Percentiles rank a stretch among this genome's conserved stretches.
Conservation (phyloP, 2,888 invertebrate genomes). For the Gymnosoma rotundatum region DNA sequence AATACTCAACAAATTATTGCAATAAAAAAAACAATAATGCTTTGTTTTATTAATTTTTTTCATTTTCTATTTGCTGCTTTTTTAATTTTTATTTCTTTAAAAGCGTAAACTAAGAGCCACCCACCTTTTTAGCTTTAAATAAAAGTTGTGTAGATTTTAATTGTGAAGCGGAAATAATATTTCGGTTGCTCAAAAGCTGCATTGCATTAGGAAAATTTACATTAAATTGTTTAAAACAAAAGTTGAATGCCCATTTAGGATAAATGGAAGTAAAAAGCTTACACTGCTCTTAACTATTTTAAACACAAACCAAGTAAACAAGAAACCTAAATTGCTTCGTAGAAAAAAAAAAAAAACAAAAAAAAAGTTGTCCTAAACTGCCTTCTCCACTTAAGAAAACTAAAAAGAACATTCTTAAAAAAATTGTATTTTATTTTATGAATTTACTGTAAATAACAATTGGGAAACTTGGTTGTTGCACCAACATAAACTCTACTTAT, state of each 20-base stretch:
- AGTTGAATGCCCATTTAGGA: background rate
- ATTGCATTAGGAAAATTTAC: conserved; percentile 2
- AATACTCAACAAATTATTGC: too few relatives aligned
- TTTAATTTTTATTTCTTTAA: background rate
- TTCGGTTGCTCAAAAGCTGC: background rate
- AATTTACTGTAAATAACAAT: background rate
- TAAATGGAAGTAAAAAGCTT: conserved; percentile 21
- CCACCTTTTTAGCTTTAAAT: conserved; percentile 39
- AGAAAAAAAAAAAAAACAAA: background rate
- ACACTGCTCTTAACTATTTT: conserved; percentile 1
- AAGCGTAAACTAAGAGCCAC: background rate
- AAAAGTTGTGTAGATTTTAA: conserved; percentile 41
- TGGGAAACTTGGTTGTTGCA: conserved; percentile 18
- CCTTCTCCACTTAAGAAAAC: conserved; percentile 46
- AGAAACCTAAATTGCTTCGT: too few relatives aligned
- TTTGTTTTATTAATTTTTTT: too few relatives aligned
- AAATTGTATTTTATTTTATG: background rate
- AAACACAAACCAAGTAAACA: too few relatives aligned
- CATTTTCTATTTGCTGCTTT: background rate
- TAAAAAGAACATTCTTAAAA: too few relatives aligned
- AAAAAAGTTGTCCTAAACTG: conserved; percentile 39
- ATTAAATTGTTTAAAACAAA: background rate
- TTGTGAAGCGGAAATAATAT: conserved; percentile 47
- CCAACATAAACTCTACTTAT: conserved; percentile 18
- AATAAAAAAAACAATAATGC: too few relatives aligned